phyloP scores from a whole-genome alignment of 2,888 invertebrate species.

The Ophioninae sp. region DNA sequence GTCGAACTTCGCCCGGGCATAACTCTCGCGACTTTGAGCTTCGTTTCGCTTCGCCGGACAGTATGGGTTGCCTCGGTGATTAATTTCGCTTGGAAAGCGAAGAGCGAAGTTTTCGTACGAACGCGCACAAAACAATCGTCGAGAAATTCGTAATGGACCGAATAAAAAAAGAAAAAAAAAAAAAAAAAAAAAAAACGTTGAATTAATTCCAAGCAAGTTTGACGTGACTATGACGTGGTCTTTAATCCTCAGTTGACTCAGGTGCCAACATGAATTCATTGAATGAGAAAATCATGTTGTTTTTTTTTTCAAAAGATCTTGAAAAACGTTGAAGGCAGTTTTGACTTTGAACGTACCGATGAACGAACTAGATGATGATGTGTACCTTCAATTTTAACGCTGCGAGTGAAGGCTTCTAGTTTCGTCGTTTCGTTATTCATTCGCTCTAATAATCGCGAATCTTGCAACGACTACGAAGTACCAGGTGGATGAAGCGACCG shows the following conservation, averaged over 20 bases:
- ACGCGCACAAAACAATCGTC: slow-evolving; percentile 1
- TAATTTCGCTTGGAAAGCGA: slow-evolving; percentile 2
- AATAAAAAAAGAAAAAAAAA: background rate
- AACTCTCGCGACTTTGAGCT: slow-evolving; percentile 63
- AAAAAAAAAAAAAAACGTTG: slow-evolving; percentile 1
- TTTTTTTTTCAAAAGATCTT: background rate
- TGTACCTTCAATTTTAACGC: slow-evolving; percentile 1
- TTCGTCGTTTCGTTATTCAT: slow-evolving; percentile 34
- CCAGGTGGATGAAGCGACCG: slow-evolving; percentile 32
- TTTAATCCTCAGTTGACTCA: too few relatives aligned
- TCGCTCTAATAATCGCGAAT: slow-evolving; percentile 28
- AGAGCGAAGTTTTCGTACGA: background rate
- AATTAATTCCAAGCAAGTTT: background rate
- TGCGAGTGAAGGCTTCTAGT: slow-evolving; percentile 24
- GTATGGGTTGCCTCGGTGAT: background rate
- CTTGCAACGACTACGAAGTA: slow-evolving; percentile 37
- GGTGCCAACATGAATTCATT: too few relatives aligned
- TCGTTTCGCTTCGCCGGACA: slow-evolving; percentile 11
- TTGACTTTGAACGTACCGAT: background rate
- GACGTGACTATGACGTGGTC: background rate
- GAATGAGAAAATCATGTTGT: too few relatives aligned
- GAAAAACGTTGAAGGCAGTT: background rate
- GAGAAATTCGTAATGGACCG: background rate
- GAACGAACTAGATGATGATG: background rate
- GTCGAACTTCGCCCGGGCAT: slow-evolving; percentile 63